Percentiles rank a stretch among this genome's conserved stretches.
phyloP scores from a whole-genome alignment of 2,888 invertebrate species.

The Mantis religiosa region DNA sequence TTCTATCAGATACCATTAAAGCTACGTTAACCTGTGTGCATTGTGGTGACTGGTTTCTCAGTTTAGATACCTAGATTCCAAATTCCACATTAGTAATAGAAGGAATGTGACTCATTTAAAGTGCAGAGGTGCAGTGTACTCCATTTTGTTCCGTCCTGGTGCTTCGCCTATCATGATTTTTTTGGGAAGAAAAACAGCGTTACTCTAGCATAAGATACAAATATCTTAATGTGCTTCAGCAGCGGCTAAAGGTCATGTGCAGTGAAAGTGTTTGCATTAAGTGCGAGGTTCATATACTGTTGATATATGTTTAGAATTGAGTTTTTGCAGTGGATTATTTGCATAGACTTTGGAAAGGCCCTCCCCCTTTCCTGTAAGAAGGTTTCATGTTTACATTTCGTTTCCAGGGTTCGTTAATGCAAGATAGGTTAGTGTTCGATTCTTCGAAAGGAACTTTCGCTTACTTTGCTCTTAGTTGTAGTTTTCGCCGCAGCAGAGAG shows the following conservation, averaged over 20 bases:
- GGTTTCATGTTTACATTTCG: background rate
- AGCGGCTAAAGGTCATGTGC: background rate
- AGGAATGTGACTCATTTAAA: background rate
- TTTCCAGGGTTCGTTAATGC: background rate
- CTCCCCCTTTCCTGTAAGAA: background rate
- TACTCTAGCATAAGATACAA: background rate
- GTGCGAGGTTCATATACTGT: too few species aligned
- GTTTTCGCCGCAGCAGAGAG: background rate
- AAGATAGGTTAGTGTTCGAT: background rate
- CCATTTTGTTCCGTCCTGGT: constrained; percentile 6
- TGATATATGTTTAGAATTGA: too few species aligned
- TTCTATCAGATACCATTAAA: too few species aligned
- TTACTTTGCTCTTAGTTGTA: background rate
- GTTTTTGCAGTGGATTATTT: too few species aligned
- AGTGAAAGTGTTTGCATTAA: background rate
- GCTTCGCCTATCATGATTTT: background rate
- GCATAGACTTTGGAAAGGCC: background rate
- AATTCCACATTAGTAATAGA: background rate
- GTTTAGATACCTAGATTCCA: background rate
- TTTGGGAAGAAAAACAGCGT: background rate
- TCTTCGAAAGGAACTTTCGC: background rate
- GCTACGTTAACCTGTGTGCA: too few species aligned
- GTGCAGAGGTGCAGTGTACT: background rate
- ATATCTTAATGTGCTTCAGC: background rate
- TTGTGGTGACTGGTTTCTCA: too few species aligned